These are phyloP conservation scores for Stenichneumon culpator DNA, from an alignment of 2,888 invertebrate species.

Conservation along the genomic window DNA sequence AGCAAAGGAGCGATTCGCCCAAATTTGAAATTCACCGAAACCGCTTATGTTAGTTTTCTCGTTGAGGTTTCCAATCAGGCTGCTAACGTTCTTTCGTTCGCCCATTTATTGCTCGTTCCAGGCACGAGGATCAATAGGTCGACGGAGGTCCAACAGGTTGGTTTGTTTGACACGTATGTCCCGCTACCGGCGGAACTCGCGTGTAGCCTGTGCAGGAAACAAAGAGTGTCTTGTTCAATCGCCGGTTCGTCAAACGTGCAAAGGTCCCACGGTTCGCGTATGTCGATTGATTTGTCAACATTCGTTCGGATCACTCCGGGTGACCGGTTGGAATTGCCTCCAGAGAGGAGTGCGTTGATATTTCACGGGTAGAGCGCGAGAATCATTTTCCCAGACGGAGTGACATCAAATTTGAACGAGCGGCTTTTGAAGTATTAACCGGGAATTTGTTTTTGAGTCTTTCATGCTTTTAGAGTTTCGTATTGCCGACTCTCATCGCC, in stretches of 20 bases:
- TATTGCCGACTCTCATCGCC: too few relatives aligned
- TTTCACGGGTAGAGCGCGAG: not conserved
- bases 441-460: not conserved
- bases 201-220: slow-evolving; percentile 16
- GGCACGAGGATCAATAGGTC: slow-evolving; percentile 45
- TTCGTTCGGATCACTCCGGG: slow-evolving; percentile 5
- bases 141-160: slow-evolving; percentile 60
- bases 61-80: slow-evolving; percentile 11
- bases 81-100: not conserved
- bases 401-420: not conserved
- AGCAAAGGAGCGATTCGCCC: not conserved
- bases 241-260: slow-evolving; percentile 43
- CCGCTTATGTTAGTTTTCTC: not conserved
- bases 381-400: not conserved
- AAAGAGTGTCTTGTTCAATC: slow-evolving; percentile 54
- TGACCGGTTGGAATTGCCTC: not conserved
- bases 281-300: slow-evolving; percentile 41
- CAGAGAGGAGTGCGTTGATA: not conserved
- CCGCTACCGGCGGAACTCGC: slow-evolving; percentile 26
- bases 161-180: slow-evolving; percentile 53
- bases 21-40: slow-evolving; percentile 7
- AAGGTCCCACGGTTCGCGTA: slow-evolving; percentile 24
- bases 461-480: not conserved
- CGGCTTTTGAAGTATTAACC: not conserved
- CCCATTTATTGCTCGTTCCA: slow-evolving; percentile 8